Evolutionary conservation across 2,888 invertebrate genomes (phyloP).

Genomic region (Pediacus dermestoides): DNA sequence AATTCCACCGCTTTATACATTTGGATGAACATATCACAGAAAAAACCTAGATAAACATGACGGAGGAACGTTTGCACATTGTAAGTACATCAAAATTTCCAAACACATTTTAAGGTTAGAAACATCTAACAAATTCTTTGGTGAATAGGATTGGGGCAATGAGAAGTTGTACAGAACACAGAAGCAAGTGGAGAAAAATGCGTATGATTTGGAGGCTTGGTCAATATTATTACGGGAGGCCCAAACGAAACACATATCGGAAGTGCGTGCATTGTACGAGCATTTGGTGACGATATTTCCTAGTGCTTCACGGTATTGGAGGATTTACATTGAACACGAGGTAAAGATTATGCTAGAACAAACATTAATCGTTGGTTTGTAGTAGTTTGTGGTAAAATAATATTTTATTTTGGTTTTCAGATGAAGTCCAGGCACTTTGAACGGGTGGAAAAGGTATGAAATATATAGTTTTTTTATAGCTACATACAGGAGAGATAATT

Average conservation of each 20-base stretch:
- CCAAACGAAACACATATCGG: slow-evolving; percentile 80
- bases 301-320: slow-evolving; percentile 97
- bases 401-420: slow-evolving; percentile 58
- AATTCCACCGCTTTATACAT: background rate
- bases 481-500: too few relatives aligned
- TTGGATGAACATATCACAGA: too few relatives aligned
- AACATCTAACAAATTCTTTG: slow-evolving; percentile 10
- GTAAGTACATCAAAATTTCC: slow-evolving; percentile 23
- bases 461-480: too few relatives aligned
- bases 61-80: slow-evolving; percentile 34
- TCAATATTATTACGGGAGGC: slow-evolving; percentile 92
- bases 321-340: slow-evolving; percentile 98
- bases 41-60: slow-evolving; percentile 19
- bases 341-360: slow-evolving; percentile 51
- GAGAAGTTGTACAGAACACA: slow-evolving; percentile 80
- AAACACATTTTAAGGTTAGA: slow-evolving; percentile 5
- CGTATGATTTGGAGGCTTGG: slow-evolving; percentile 98
- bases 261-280: slow-evolving; percentile 90
- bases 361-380: too few relatives aligned
- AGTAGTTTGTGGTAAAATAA: background rate
- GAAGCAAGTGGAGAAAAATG: slow-evolving; percentile 79
- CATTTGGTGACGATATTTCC: slow-evolving; percentile 92
- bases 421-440: slow-evolving; percentile 97
- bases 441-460: slow-evolving; percentile 91
- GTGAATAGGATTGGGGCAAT: slow-evolving; percentile 78